These are phyloP conservation scores for Drosophila kambysellisi DNA, from an alignment of 2,888 invertebrate species.

Conservation along the genomic window DNA sequence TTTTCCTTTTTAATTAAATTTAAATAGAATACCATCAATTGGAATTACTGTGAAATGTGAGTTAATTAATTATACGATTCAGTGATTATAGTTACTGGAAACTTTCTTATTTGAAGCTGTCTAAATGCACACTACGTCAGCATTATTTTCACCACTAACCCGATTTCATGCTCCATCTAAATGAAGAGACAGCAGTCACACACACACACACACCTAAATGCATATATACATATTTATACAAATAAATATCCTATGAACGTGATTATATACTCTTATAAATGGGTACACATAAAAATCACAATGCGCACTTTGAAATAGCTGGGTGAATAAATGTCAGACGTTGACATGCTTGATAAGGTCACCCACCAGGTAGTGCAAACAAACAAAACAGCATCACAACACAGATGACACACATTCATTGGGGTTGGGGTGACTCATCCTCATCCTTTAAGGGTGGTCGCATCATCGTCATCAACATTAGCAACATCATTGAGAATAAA, in stretches of 20 bases:
- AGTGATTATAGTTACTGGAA: neutral
- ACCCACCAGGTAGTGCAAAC: slow-evolving; percentile 43
- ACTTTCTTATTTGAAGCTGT: neutral
- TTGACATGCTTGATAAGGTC: slow-evolving; percentile 61
- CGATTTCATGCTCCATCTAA: slow-evolving; percentile 49
- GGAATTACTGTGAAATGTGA: too few species aligned
- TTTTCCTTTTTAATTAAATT: neutral
- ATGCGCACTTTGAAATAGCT: slow-evolving; percentile 62
- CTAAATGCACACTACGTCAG: neutral
- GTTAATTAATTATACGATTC: neutral
- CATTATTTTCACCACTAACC: slow-evolving; percentile 27
- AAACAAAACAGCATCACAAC: slow-evolving; percentile 31
- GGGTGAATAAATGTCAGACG: slow-evolving; percentile 36
- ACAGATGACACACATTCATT: slow-evolving; percentile 25
- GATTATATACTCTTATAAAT: slow-evolving; percentile 26
- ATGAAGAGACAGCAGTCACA: slow-evolving; percentile 37
- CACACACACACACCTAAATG: slow-evolving; percentile 2
- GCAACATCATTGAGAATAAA: slow-evolving; percentile 78
- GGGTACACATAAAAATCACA: slow-evolving; percentile 59
- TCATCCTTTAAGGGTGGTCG: slow-evolving; percentile 16
- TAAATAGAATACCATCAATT: neutral
- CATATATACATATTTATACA: neutral
- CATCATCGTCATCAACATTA: slow-evolving; percentile 70
- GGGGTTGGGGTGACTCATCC: neutral
- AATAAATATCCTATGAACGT: neutral